phyloP scores from a whole-genome alignment of 2,113 vertebrate species.

The Tupaia chinensis region DNA sequence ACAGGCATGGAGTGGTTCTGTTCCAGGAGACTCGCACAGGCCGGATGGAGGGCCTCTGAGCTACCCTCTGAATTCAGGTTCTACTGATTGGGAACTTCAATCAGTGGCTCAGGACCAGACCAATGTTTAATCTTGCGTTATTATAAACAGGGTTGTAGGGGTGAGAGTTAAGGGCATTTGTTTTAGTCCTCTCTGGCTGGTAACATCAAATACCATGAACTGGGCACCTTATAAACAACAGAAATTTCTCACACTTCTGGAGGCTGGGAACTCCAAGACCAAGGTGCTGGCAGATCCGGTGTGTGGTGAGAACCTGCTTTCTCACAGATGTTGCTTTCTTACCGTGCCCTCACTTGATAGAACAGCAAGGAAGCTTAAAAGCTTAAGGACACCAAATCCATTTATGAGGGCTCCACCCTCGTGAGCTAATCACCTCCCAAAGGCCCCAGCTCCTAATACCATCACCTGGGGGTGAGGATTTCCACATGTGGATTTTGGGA shows the following conservation, averaged over 20 bases:
- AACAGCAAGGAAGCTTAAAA: not conserved
- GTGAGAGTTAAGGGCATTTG: not conserved
- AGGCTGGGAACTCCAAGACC: not conserved
- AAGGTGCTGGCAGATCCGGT: not conserved
- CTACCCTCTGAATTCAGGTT: not conserved
- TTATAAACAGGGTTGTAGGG: not conserved
- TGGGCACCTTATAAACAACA: no score
- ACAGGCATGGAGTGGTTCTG: not conserved
- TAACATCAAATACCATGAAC: not conserved
- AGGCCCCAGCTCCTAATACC: not conserved
- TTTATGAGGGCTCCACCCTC: not conserved
- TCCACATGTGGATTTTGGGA: not conserved
- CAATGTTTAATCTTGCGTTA: fast-evolving
- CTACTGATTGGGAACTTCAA: fast-evolving
- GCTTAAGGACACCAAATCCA: no score
- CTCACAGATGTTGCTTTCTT: not conserved
- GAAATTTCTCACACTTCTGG: not conserved
- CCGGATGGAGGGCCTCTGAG: not conserved
- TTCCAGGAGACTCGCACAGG: not conserved
- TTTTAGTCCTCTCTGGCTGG: not conserved
- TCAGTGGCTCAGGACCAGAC: not conserved
- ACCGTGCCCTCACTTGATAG: not conserved
- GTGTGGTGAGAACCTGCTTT: not conserved
- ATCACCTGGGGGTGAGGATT: not conserved
- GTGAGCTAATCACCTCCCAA: not conserved